phyloP scores from a whole-genome alignment of 2,888 invertebrate genomes.

The Drosophila vallismaia region DNA sequence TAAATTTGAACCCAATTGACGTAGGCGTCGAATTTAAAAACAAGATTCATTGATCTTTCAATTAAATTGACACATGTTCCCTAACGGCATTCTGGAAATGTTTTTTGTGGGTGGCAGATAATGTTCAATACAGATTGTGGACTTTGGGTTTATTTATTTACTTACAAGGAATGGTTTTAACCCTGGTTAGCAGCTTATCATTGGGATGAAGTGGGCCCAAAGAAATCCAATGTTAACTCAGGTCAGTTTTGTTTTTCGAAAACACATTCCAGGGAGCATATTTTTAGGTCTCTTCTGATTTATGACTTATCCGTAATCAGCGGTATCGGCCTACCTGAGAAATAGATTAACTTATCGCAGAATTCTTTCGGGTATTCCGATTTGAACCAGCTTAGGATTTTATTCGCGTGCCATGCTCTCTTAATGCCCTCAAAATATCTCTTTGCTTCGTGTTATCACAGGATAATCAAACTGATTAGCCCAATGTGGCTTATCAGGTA shows the following conservation, averaged over 20 bases:
- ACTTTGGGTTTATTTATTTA: constrained; percentile 7
- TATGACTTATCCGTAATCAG: not conserved
- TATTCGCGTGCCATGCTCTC: constrained; percentile 33
- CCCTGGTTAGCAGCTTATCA: not conserved
- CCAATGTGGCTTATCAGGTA: constrained; percentile 8
- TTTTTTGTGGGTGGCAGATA: constrained; percentile 4
- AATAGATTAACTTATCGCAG: constrained; percentile 1
- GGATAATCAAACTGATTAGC: constrained; percentile 33
- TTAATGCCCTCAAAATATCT: constrained; percentile 8
- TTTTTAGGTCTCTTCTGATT: not conserved
- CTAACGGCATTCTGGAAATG: constrained; percentile 8
- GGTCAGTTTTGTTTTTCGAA: constrained; percentile 13
- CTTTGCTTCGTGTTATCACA: constrained; percentile 16
- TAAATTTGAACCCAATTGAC: constrained; percentile 21
- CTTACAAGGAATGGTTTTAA: not conserved
- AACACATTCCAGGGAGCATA: not conserved
- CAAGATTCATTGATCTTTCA: constrained; percentile 29
- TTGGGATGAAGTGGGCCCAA: too few relatives aligned
- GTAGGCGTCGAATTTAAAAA: constrained; percentile 1
- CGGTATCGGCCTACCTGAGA: not conserved
- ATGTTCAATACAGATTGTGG: not conserved
- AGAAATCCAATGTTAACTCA: not conserved
- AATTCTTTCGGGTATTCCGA: not conserved
- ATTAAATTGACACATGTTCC: constrained; percentile 34
- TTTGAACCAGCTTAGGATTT: constrained; percentile 7